These are phyloP conservation scores for Trematomus loennbergii DNA, from an alignment of 2,113 vertebrate genomes.

Conservation along the genomic window DNA sequence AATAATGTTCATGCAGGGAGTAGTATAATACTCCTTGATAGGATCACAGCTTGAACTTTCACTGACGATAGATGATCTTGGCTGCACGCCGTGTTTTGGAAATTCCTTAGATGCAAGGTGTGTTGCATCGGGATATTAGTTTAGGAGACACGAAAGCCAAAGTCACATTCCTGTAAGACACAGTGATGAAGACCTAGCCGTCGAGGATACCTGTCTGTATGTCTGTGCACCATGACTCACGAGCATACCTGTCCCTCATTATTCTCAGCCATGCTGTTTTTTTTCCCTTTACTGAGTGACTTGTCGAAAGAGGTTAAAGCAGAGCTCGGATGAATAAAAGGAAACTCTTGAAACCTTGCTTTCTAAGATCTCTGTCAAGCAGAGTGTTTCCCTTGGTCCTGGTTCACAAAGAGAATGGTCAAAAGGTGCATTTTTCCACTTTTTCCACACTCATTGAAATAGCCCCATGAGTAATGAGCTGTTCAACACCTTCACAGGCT, in stretches of 20 bases:
- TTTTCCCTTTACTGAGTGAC: conserved; percentile 17
- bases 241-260: conserved; percentile 21
- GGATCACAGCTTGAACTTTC: conserved; percentile 50
- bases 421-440: conserved; percentile 30
- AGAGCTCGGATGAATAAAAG: conserved; percentile 33
- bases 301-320: conserved; percentile 59
- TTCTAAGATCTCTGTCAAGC: conserved; percentile 27
- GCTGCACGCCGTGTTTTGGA: conserved; percentile 19
- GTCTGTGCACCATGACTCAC: conserved; percentile 15
- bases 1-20: conserved; percentile 27
- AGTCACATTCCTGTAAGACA: conserved; percentile 53
- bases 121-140: conserved; percentile 29
- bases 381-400: conserved; percentile 54
- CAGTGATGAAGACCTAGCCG: conserved; percentile 33
- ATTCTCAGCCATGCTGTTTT: conserved; percentile 10
- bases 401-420: conserved; percentile 61
- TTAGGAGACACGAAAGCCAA: conserved; percentile 30
- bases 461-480: conserved; percentile 70
- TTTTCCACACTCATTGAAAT: conserved; percentile 56
- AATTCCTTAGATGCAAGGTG: conserved; percentile 42
- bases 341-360: conserved; percentile 25
- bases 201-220: conserved; percentile 40
- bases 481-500: conserved; percentile 72
- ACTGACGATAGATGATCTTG: conserved; percentile 25
- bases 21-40: conserved; percentile 24